phyloP scores from a whole-genome alignment of 1,140 invertebrate species.

The Ceratosolen solmsi region DNA sequence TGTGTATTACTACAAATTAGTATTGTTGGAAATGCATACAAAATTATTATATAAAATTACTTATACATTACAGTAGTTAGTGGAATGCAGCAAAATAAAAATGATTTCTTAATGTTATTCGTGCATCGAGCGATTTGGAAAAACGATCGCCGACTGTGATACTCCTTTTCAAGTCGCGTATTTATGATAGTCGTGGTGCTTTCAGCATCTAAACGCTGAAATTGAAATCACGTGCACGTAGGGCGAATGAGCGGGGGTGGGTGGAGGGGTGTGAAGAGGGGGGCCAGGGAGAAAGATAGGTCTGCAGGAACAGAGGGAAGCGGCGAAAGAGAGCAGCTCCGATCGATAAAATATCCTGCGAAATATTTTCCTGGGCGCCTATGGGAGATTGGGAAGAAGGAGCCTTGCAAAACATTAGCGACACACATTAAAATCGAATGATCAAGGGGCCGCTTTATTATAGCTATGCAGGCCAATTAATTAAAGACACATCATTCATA shows the following conservation, averaged over 20 bases:
- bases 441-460: neutral
- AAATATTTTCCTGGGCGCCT: conserved; percentile 58
- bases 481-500: neutral
- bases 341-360: conserved; percentile 71
- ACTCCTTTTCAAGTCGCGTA: neutral
- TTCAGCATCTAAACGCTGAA: neutral
- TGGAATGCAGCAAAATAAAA: too few species aligned
- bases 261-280: conserved; percentile 43
- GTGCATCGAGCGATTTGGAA: neutral
- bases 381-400: neutral
- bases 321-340: conserved; percentile 31
- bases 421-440: too few species aligned
- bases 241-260: conserved; percentile 30
- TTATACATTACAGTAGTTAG: too few species aligned
- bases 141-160: too few species aligned
- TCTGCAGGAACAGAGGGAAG: neutral
- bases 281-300: neutral
- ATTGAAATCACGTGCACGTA: neutral
- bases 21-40: too few species aligned
- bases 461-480: too few species aligned
- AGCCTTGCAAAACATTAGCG: too few species aligned
- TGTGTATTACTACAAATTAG: too few species aligned
- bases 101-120: too few species aligned
- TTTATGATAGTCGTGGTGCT: neutral
- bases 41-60: too few species aligned